Conservation (phyloP, 2,113 vertebrate genomes). For the Rhizomys pruinosus region DNA sequence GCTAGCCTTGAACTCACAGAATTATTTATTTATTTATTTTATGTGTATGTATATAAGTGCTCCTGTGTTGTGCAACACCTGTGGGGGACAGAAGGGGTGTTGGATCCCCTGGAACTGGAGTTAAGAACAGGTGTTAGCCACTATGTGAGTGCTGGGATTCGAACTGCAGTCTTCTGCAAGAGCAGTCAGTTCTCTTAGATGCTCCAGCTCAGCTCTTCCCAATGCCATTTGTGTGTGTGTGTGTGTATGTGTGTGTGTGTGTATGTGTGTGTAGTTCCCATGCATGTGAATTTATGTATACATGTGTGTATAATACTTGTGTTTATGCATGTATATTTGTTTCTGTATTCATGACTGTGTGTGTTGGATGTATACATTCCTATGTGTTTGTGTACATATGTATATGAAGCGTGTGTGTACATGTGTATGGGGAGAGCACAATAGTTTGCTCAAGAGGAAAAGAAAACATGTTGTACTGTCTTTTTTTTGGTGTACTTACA, state of each 20-base stretch:
- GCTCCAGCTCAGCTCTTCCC: too few relatives aligned
- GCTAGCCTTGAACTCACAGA: too few relatives aligned
- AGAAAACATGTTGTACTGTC: neutral
- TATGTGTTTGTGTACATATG: neutral
- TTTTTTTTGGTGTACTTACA: neutral
- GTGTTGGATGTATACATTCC: neutral
- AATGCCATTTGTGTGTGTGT: too few relatives aligned
- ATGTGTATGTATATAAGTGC: too few relatives aligned
- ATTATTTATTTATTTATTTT: too few relatives aligned
- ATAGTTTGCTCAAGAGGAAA: slow-evolving; percentile 12
- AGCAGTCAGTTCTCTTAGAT: too few relatives aligned
- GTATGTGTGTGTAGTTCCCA: neutral
- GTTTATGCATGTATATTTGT: neutral
- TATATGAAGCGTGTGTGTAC: neutral
- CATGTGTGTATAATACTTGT: neutral
- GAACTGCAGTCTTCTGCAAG: too few relatives aligned
- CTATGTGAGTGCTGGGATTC: too few relatives aligned
- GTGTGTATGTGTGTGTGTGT: neutral
- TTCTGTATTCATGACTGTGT: neutral
- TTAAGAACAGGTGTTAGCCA: too few relatives aligned
- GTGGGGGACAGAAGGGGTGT: too few relatives aligned
- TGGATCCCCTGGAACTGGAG: too few relatives aligned
- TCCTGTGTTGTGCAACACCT: too few relatives aligned
- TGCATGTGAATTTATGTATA: neutral
- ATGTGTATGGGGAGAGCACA: neutral